phyloP scores from a whole-genome alignment of 2,113 vertebrate genomes.

The Accipiter virgatus region DNA sequence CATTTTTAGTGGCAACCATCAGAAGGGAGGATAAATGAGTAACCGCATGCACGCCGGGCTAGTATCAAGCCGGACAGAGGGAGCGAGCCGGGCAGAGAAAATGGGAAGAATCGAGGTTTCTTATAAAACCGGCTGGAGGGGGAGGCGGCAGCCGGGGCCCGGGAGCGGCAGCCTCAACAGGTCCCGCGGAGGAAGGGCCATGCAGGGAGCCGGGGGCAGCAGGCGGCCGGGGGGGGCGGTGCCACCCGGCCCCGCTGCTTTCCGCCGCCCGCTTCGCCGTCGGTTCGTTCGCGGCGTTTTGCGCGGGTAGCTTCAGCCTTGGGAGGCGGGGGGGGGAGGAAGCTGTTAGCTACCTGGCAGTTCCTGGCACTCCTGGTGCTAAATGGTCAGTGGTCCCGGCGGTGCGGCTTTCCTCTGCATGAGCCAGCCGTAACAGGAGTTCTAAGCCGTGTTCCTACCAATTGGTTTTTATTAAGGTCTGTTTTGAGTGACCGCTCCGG shows the following conservation, averaged over 20 bases:
- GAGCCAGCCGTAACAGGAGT: accelerated
- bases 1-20: conserved; percentile 12
- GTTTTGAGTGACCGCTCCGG: not conserved
- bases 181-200: conserved; percentile 3
- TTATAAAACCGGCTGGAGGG: not conserved
- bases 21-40: conserved; percentile 31
- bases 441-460: not conserved
- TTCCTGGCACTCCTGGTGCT: too few species aligned
- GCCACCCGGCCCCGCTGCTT: too few species aligned
- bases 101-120: not conserved
- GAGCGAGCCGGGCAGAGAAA: not conserved
- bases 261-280: too few species aligned
- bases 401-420: accelerated
- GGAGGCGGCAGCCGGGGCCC: not conserved
- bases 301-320: too few species aligned
- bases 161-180: not conserved
- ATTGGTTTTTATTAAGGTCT: accelerated
- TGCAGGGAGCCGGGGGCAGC: not conserved
- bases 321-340: too few species aligned
- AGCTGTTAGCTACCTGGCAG: not conserved
- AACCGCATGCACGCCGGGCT: conserved; percentile 12
- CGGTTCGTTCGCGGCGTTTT: too few species aligned
- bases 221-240: not conserved
- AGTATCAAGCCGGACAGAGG: not conserved
- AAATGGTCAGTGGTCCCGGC: not conserved